These are phyloP conservation scores for Scaptomyza flava DNA, from an alignment of 2,888 invertebrate genomes.

Conservation along the genomic window DNA sequence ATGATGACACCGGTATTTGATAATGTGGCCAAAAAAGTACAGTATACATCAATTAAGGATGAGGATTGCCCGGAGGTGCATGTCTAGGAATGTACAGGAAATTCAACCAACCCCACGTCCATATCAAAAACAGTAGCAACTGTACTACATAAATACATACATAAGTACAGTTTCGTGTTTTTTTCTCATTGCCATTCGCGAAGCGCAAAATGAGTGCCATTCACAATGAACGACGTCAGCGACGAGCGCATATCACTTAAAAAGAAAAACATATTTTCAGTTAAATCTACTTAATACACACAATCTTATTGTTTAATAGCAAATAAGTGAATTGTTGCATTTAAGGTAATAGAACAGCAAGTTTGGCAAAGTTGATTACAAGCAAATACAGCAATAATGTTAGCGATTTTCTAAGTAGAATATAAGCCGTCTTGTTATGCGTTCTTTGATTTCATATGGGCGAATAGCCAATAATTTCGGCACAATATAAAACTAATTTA, in stretches of 20 bases:
- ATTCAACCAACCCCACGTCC: conserved; percentile 35
- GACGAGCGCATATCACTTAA: conserved; percentile 47
- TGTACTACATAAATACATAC: conserved; percentile 5
- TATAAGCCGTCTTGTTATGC: conserved; percentile 63
- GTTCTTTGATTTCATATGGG: conserved; percentile 57
- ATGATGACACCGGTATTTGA: conserved; percentile 88
- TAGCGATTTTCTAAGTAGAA: conserved; percentile 67
- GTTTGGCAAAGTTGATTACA: conserved; percentile 45
- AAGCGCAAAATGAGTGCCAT: conserved; percentile 71
- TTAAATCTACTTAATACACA: conserved; percentile 28
- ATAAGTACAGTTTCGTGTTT: conserved; percentile 30
- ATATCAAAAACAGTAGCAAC: conserved; percentile 40
- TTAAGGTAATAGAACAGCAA: conserved; percentile 46
- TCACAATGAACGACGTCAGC: conserved; percentile 52
- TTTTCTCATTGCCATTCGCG: conserved; percentile 68
- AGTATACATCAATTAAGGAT: conserved; percentile 89
- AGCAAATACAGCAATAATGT: conserved; percentile 59
- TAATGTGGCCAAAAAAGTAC: conserved; percentile 88
- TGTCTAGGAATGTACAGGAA: conserved; percentile 68
- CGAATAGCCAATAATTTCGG: conserved; percentile 37
- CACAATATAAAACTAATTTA: conserved; percentile 47
- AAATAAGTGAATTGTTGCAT: conserved; percentile 73
- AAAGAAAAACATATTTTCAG: conserved; percentile 31
- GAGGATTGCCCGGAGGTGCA: conserved; percentile 85
- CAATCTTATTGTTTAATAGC: conserved; percentile 66